Evolutionary conservation across 2,888 invertebrate species (phyloP), one percentile per base, ranked within the genome.

Genomic region (Idaea dimidiata): DNA sequence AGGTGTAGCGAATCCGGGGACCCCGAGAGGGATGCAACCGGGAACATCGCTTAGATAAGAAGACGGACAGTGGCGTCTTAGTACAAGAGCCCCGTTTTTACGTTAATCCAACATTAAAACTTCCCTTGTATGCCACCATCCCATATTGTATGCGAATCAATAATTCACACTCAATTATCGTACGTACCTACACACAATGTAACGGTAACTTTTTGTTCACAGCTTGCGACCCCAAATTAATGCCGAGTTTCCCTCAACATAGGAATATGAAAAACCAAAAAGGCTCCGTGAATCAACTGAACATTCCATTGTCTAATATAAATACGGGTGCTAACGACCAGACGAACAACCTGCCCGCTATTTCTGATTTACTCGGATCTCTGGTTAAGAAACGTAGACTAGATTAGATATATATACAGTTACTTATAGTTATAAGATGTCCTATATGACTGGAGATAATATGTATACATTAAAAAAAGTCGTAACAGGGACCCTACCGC

Each of bases 241-340:
- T 99, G 99, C 99, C 99, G 0, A 97, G 98, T 72, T 99, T 99
- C 84, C 99, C 99, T 0, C 99, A 99, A 81, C 98, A 99, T 82
- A 94, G 99, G 73, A 97, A 98, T 84, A 94, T 97, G 93, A 96
- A 94, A 73, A 93, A 93, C 0, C 89, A 86, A 67, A 89, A 90
- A 70, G 72, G 68, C 33, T 63, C 87, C 16, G 78, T 82, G 61
- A 93, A 86, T 70, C 92, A 87, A 72, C 76, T 93, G 59, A 91
- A 86, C 70, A 87, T 93, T 58, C 91, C 92, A 0, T 72, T 93
- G 58, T 82, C 93, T 0, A 90, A 88, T 69, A 72, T 93, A 54
- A 94, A 94, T 78, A 94, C 94, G 0, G 94, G 94, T 0, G 93
- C 94, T 18, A 94, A 94, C 63, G 96, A 96, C 77, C 96, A 96